Evolutionary conservation across 1,140 invertebrate genomes (phyloP), one percentile per base, ranked within the genome.

Genomic region (Bemisia tabaci): DNA sequence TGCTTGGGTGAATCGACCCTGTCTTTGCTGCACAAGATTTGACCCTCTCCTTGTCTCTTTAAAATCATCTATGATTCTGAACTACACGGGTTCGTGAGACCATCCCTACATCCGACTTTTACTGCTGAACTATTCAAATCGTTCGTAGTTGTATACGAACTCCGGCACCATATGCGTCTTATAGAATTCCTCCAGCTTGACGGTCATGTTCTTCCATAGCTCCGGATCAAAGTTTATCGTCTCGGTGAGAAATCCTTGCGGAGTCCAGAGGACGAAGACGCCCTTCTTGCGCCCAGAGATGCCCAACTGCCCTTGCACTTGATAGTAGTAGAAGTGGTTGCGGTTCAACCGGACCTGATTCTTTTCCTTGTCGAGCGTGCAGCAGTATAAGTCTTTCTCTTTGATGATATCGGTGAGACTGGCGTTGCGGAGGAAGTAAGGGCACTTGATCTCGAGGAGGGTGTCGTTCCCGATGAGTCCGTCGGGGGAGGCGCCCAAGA

Each of bases 401-500:
- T 48, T 48, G 5, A 17, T 17, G 33, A 48, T 17, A 5, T 48
- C 33, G 17, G 17, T 48, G 5, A 17, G 33, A 17, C 17, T 17
- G 5, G 5, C 17, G 5, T 48, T 17, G 5, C 33, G 5, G 5
- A 48, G 33, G 33, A 48, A 48, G 17, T 48, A 48, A 9, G 63
- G 63, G 39, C 22, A 64, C 23, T 64, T 58, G 0, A 64, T 58
- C 48, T 64, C 63, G 0, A 27, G 17, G 0, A 64, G 25, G 23
- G 22, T n/a, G 21, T 65, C 63, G 26, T 65, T 58, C 59, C 23
- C 63, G 0, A 25, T 59, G 12, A 48, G 17, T 12, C 63, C 63
- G 58, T 65, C 63, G 12, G 22, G 23, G 22, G 63, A 64, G 39
- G 63, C 22, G 48, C 21, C 63, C 22, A 48, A 64, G 63, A 39